phyloP scores from a whole-genome alignment of 2,888 invertebrate species.

The Ischnura elegans region DNA sequence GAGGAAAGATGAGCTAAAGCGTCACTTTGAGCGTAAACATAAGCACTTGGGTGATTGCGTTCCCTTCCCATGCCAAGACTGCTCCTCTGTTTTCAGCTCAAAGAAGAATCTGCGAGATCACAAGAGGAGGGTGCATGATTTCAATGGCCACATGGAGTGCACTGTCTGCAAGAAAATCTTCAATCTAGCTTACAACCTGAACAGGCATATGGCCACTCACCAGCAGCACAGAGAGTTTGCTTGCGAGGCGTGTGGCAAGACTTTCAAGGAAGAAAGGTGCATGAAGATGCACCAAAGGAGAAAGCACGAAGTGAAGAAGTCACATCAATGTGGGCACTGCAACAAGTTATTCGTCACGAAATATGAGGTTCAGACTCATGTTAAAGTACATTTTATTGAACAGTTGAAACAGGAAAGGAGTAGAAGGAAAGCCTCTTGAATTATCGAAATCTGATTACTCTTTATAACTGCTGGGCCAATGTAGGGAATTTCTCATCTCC shows the following conservation, averaged over 20 bases:
- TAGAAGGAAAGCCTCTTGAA: no score
- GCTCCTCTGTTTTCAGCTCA: background rate
- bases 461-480: no score
- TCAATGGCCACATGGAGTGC: background rate
- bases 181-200: background rate
- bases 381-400: background rate
- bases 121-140: background rate
- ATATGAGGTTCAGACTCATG: background rate
- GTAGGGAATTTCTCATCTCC: no score
- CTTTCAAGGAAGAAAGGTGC: background rate
- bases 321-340: slow-evolving; percentile 41
- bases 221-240: background rate
- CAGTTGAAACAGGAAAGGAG: background rate
- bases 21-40: background rate
- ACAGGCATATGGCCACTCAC: slow-evolving; percentile 3
- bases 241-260: slow-evolving; percentile 18
- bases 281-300: slow-evolving; percentile 28
- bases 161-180: background rate
- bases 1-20: background rate
- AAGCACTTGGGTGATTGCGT: background rate
- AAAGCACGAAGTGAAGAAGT: background rate
- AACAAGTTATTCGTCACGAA: slow-evolving; percentile 33
- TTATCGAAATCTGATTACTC: no score
- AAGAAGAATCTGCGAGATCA: background rate
- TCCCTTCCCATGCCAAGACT: background rate